phyloP scores from a whole-genome alignment of 92 coral and sea anemone species.

The Zoanthus solanderi region DNA sequence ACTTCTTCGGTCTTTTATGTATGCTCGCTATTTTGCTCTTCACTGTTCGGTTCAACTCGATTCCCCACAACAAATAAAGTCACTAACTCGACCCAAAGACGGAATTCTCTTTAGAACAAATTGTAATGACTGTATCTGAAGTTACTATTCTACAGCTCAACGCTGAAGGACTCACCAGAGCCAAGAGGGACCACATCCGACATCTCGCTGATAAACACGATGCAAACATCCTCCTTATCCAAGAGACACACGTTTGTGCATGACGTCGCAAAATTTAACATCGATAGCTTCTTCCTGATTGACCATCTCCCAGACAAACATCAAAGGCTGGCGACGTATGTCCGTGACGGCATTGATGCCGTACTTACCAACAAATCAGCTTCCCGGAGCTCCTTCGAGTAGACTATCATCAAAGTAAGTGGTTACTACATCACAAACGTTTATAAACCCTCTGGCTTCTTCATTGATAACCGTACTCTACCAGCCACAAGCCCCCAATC shows the following conservation, averaged over 20 bases:
- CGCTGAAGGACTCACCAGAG: not conserved
- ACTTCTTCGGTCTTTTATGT: no score
- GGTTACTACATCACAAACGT: no score
- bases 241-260: not conserved
- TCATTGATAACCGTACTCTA: not conserved
- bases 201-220: slow-evolving; percentile 19
- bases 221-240: slow-evolving; percentile 22
- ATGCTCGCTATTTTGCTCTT: no score
- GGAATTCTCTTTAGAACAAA: not conserved
- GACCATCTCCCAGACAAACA: slow-evolving; percentile 1
- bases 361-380: not conserved
- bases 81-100: not conserved
- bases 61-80: not conserved
- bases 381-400: not conserved
- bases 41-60: no score
- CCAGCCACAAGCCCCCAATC: not conserved
- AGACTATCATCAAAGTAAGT: not conserved
- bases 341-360: not conserved
- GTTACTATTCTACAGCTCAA: not conserved
- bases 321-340: not conserved
- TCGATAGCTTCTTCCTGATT: not conserved
- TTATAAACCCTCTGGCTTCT: not conserved
- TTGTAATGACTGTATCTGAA: not conserved
- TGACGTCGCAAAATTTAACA: not conserved
- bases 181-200: not conserved